Evolutionary conservation across 2,113 vertebrate species (phyloP).

Genomic region (Malaclemys terrapin): DNA sequence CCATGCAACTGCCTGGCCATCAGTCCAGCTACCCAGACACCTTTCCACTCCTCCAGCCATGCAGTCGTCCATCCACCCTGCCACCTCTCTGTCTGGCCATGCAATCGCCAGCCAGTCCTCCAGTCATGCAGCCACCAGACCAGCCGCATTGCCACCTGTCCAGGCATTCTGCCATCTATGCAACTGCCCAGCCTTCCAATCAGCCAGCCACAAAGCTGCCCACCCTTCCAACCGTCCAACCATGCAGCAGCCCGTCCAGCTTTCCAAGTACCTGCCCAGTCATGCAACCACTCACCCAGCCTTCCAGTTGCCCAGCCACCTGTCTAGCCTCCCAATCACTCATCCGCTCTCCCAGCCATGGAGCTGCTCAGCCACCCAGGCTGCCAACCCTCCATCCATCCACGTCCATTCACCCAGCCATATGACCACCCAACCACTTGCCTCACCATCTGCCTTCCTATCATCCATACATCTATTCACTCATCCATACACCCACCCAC

Average conservation of each 20-base stretch:
- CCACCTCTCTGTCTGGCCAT: too few species aligned
- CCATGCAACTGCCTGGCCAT: not conserved
- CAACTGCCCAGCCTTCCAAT: too few species aligned
- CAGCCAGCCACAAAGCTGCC: too few species aligned
- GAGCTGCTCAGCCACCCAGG: not conserved
- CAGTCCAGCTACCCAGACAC: too few species aligned
- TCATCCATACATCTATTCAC: not conserved
- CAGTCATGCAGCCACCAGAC: not conserved
- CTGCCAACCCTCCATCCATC: not conserved
- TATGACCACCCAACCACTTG: not conserved
- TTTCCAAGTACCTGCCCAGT: too few species aligned
- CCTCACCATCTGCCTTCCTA: not conserved
- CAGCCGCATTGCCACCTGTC: too few species aligned
- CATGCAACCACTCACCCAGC: too few species aligned
- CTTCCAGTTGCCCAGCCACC: too few species aligned
- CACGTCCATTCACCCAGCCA: too few species aligned
- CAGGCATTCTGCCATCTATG: not conserved
- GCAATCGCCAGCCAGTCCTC: not conserved
- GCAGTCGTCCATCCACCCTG: too few species aligned
- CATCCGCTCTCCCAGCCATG: too few species aligned
- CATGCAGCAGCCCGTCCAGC: not conserved
- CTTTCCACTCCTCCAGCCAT: not conserved
- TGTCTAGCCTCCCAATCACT: too few species aligned
- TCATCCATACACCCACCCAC: not conserved
- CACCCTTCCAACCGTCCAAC: not conserved